Evolutionary conservation across 2,113 vertebrate species (phyloP).

Genomic region (Lagopus leucura): DNA sequence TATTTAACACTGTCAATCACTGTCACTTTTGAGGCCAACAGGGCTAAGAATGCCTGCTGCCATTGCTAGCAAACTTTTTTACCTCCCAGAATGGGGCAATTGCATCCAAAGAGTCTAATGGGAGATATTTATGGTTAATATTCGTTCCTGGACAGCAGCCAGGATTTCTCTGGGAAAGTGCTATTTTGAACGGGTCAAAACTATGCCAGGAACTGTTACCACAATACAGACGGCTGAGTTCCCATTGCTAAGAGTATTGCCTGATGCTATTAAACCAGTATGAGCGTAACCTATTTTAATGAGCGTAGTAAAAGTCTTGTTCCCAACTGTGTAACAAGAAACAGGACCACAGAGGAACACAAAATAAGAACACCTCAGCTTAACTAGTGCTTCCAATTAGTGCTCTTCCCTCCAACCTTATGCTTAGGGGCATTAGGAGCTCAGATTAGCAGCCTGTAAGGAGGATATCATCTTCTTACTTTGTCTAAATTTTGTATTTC

Average conservation of each 20-base stretch:
- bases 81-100: not conserved
- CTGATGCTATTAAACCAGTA: not conserved
- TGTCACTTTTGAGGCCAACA: not conserved
- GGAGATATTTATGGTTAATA: not conserved
- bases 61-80: not conserved
- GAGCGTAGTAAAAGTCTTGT: not conserved
- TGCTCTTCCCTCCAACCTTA: not conserved
- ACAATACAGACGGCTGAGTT: not conserved
- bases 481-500: not conserved
- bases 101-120: not conserved
- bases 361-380: not conserved
- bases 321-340: not conserved
- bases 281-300: not conserved
- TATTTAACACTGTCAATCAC: not conserved
- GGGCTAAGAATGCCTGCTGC: not conserved
- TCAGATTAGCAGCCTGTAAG: not conserved
- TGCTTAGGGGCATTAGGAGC: not conserved
- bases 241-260: not conserved
- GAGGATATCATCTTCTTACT: not conserved
- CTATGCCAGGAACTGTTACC: not conserved
- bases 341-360: not conserved
- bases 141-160: not conserved
- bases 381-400: not conserved
- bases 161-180: not conserved
- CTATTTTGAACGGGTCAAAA: not conserved